Evolutionary conservation across 2,888 invertebrate genomes (phyloP), one percentile per base, ranked within the genome.

Genomic region (Melanargia galathea): DNA sequence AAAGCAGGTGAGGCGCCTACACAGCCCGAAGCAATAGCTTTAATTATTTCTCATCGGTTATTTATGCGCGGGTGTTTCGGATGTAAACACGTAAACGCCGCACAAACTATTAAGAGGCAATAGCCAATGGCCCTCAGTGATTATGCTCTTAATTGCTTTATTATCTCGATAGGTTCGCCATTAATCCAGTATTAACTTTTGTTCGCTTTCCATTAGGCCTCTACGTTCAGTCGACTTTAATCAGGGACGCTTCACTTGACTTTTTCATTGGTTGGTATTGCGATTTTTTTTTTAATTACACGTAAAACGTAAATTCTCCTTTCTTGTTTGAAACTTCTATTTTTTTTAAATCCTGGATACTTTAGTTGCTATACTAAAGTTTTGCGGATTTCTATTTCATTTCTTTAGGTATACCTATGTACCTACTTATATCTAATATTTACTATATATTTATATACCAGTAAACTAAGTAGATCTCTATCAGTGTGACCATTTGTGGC

Each of bases 21-120:
- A 16, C 43, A 10, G 43, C 58, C 59, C 40, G 26, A 22, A 63
- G 63, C 63, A 40, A 60, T 63, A 52, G 43, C 22, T 60, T 63
- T 63, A 65, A 63, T 63, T 65, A 65, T 65, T 65, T 65, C 63
- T 57, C 60, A 52, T 63, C 65, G 48, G 63, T 66, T 66, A 66
- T 66, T 66, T 66, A 64, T 66, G 66, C 60, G 60, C 55, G 30
- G 64, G 58, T 57, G 65, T 65, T 65, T 46, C 52, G 52, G 51
- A 60, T 57, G 63, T 63, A 65, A 65, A 65, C 65, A 65, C 49
- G 26, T 63, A 65, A 65, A 65, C 65, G 60, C 45, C 35, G 60
- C 51, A 40, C 63, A 65, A 65, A 65, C 65, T 65, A 63, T 65
- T 65, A 65, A 63, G 62, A 62, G 65, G 57, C 65, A 65, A 63